These are phyloP conservation scores for Palythoa grandis DNA, from an alignment of 92 coral and sea anemone species.

Conservation along the genomic window DNA sequence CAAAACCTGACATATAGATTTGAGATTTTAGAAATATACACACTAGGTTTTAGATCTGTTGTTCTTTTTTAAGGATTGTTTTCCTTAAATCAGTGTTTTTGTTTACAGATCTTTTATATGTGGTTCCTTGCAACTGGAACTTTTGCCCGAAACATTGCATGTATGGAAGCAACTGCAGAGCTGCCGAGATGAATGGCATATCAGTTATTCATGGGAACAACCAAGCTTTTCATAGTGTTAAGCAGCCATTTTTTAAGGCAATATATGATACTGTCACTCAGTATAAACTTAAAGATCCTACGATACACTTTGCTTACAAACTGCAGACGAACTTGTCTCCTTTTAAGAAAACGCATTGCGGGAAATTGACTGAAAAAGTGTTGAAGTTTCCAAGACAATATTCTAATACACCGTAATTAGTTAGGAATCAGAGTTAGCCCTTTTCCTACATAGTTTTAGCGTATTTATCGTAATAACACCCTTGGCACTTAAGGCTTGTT, in stretches of 20 bases:
- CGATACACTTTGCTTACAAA: conserved; percentile 32
- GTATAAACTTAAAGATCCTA: conserved; percentile 67
- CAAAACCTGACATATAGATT: too few species aligned
- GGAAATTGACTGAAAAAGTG: conserved; percentile 55
- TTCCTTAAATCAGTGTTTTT: not conserved
- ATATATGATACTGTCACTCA: conserved; percentile 65
- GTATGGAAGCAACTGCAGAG: conserved; percentile 84
- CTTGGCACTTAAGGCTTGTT: too few species aligned
- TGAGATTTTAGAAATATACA: too few species aligned
- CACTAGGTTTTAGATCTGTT: too few species aligned
- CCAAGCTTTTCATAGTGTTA: conserved; percentile 73
- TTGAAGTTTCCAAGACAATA: conserved; percentile 55
- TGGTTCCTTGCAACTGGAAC: conserved; percentile 92
- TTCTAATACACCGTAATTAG: not conserved
- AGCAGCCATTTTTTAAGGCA: conserved; percentile 77
- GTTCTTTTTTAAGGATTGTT: not conserved
- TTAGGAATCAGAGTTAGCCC: too few species aligned
- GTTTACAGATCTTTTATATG: conserved; percentile 71
- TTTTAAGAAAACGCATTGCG: conserved; percentile 62
- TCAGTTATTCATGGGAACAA: conserved; percentile 96
- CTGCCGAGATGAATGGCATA: conserved; percentile 77
- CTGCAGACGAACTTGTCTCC: conserved; percentile 52
- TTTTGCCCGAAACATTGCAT: conserved; percentile 96
- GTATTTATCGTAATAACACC: too few species aligned
- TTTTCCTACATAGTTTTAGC: too few species aligned